A percentile compares a stretch with the other conserved stretches of the same genome.
These are phyloP conservation scores for Grallaria varia DNA, from an alignment of 2,113 vertebrate species.

Conservation along the genomic window DNA sequence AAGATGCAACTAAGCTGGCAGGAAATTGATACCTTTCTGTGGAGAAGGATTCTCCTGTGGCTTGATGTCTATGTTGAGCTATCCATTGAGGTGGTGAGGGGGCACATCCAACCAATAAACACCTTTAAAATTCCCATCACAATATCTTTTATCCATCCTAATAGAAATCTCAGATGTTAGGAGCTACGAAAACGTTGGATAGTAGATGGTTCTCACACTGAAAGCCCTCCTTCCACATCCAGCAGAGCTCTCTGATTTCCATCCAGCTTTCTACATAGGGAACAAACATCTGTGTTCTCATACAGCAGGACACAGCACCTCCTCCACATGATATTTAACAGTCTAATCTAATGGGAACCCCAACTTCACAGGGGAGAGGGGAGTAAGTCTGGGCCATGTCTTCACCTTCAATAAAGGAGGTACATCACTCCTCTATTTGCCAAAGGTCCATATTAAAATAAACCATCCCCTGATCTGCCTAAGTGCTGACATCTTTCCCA, in stretches of 20 bases:
- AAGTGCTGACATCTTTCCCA: background rate
- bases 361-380: background rate
- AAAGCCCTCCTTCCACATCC: background rate
- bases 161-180: background rate
- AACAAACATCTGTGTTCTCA: background rate
- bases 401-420: background rate
- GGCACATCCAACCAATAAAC: background rate
- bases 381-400: background rate
- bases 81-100: background rate
- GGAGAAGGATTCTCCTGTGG: background rate
- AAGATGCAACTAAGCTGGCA: background rate
- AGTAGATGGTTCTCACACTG: background rate
- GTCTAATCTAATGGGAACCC: background rate
- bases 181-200: background rate
- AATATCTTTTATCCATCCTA: background rate
- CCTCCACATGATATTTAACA: background rate
- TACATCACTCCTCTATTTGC: background rate
- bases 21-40: background rate
- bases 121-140: background rate
- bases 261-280: background rate
- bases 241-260: background rate
- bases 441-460: background rate
- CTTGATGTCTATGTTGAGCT: background rate
- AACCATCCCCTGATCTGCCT: background rate
- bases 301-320: background rate